Conservation (phyloP, 92 coral and sea anemone species). For the Pocillopora meandrina region DNA sequence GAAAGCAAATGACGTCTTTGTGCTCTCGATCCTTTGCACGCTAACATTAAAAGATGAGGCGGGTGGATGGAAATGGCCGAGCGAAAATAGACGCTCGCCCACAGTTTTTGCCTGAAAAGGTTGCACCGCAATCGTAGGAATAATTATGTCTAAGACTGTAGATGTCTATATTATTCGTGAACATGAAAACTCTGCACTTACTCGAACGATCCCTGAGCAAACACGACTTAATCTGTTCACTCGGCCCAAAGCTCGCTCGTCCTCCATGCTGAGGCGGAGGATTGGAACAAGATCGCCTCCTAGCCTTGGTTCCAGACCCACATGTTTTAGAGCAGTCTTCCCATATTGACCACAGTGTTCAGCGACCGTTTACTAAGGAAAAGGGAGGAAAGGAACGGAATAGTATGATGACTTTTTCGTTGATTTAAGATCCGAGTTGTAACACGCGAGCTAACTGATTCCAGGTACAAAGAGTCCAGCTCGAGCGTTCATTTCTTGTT, state of each 20-base stretch:
- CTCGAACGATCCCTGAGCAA: not conserved
- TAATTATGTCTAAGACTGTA: no score
- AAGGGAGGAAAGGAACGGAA: not conserved
- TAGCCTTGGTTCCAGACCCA: slow-evolving; percentile 35
- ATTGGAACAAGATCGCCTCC: slow-evolving; percentile 37
- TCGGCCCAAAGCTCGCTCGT: not conserved
- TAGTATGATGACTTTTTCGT: not conserved
- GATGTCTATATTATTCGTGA: no score
- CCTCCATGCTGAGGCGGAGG: slow-evolving; percentile 35
- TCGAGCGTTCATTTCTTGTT: no score
- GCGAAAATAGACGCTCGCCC: no score
- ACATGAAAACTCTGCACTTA: not conserved
- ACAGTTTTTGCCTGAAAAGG: no score
- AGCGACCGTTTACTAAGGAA: slow-evolving; percentile 4
- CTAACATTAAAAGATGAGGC: no score
- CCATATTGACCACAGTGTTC: not conserved
- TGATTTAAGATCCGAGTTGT: not conserved
- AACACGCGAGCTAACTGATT: not conserved
- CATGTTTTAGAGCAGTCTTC: slow-evolving; percentile 17
- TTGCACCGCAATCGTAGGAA: no score
- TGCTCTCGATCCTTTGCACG: no score
- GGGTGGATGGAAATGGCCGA: no score
- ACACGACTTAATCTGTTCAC: slow-evolving; percentile 29
- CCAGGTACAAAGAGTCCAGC: no score
- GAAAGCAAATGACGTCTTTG: no score